Percentiles rank a stretch among this genome's conserved stretches.
phyloP scores from a whole-genome alignment of 2,113 vertebrate genomes.

The Pionites leucogaster region DNA sequence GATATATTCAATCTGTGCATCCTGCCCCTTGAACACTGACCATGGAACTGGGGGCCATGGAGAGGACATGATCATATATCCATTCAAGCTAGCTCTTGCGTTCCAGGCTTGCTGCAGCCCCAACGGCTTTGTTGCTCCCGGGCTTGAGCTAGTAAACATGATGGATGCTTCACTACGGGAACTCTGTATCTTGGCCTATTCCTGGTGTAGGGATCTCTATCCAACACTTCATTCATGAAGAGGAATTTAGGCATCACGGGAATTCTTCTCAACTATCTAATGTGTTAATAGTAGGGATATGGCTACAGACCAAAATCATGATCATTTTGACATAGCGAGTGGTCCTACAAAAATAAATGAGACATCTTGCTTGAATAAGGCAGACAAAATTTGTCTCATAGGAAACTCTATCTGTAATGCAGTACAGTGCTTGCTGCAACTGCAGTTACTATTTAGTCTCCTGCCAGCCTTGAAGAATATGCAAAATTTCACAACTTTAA shows the following conservation, averaged over 20 bases:
- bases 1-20: background rate
- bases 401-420: background rate
- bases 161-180: background rate
- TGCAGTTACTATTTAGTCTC: background rate
- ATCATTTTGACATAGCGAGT: background rate
- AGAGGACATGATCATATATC: background rate
- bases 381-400: background rate
- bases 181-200: background rate
- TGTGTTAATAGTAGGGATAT: background rate
- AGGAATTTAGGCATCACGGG: background rate
- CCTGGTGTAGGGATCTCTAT: background rate
- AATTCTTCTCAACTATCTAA: background rate
- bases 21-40: background rate
- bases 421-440: background rate
- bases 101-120: background rate
- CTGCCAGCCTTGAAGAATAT: background rate
- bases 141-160: background rate
- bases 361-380: background rate
- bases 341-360: background rate
- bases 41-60: fast-evolving
- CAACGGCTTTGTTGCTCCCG: background rate
- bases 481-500: background rate
- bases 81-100: background rate
- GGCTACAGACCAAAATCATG: background rate
- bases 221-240: background rate